Conservation (phyloP, 2,797 vertebrate species). For the Scomberomorus guttatus region DNA sequence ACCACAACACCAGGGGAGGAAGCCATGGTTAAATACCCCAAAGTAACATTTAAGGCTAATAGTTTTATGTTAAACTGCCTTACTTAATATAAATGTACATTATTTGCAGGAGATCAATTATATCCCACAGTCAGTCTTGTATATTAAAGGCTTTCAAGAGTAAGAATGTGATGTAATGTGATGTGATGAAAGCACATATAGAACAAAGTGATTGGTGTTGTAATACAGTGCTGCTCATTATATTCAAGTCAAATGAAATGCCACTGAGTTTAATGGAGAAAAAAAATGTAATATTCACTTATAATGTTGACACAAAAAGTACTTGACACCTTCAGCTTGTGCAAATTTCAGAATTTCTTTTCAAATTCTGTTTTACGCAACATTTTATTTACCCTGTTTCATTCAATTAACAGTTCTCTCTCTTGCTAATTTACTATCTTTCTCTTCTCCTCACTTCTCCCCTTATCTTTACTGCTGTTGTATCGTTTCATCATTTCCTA, state of each 20-base stretch:
- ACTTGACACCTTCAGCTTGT: not conserved
- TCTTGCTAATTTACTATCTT: not conserved
- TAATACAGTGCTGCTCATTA: not conserved
- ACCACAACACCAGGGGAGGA: not conserved
- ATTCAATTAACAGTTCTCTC: not conserved
- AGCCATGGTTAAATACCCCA: not conserved
- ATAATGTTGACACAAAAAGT: not conserved
- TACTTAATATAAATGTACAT: not conserved
- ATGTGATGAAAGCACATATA: not conserved
- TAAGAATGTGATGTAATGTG: not conserved
- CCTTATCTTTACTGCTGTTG: not conserved
- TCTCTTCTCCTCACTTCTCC: not conserved
- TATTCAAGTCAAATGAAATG: not conserved
- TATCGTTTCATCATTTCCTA: not conserved
- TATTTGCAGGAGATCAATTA: not conserved
- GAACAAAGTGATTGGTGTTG: not conserved
- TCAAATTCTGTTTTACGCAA: not conserved
- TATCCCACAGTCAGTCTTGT: not conserved
- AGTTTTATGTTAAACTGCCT: conserved; percentile 1
- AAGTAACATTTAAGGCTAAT: not conserved
- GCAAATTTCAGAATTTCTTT: not conserved
- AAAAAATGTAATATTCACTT: not conserved
- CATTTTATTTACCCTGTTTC: not conserved
- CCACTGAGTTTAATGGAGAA: not conserved
- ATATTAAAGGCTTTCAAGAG: not conserved